These are phyloP conservation scores for Echinops telfairi DNA, from an alignment of 2,113 vertebrate species.

Conservation along the genomic window DNA sequence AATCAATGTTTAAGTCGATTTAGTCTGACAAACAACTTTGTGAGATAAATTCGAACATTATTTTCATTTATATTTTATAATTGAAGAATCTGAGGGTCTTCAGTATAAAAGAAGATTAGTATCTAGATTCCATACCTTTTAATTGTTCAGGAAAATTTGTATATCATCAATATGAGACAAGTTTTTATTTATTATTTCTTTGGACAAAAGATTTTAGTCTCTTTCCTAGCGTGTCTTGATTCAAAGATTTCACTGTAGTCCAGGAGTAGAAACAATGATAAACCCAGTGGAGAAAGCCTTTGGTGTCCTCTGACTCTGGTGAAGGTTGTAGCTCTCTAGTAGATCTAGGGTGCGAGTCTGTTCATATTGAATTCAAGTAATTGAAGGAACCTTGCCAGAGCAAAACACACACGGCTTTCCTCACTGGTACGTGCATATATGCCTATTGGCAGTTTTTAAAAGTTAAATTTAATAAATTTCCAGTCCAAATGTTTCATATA, in stretches of 20 bases:
- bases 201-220: not conserved
- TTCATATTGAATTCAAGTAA: not conserved
- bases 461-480: constrained; percentile 44
- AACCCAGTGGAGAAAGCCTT: not conserved
- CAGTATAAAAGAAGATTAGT: not conserved
- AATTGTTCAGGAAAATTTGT: not conserved
- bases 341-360: not conserved
- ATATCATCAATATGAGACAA: not conserved
- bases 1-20: not conserved
- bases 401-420: not conserved
- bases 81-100: not conserved
- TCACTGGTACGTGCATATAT: not conserved
- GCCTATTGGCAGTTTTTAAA: constrained; percentile 14
- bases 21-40: not conserved
- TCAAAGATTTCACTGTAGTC: not conserved
- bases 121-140: not conserved
- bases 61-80: not conserved
- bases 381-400: not conserved
- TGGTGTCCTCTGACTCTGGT: not conserved
- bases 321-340: not conserved
- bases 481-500: not conserved
- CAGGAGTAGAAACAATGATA: not conserved
- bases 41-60: not conserved
- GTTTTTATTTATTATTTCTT: not conserved
- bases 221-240: not conserved